A percentile compares a stretch with the other conserved stretches of the same genome.
phyloP scores from a whole-genome alignment of 2,113 vertebrate species.

The Tenrec ecaudatus region DNA sequence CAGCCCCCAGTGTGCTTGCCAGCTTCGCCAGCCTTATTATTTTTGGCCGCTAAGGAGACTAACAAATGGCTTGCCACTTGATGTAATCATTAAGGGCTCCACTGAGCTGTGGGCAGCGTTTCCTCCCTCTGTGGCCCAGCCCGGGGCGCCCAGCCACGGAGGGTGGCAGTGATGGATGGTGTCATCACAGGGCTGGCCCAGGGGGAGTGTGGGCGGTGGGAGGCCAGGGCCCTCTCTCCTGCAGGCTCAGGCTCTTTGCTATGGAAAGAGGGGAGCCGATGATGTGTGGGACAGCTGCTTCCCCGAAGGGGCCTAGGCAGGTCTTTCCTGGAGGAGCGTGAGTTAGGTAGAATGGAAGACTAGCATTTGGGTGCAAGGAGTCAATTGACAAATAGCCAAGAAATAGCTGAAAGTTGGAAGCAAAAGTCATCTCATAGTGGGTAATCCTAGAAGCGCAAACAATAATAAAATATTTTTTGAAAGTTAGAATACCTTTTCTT shows the following conservation, averaged over 20 bases:
- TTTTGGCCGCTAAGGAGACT: conserved; percentile 70
- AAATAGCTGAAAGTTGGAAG: background rate
- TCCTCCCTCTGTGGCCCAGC: background rate
- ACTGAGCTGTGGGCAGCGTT: conserved; percentile 63
- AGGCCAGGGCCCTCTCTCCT: background rate
- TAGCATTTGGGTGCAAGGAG: background rate
- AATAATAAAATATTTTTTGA: background rate
- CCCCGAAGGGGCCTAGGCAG: background rate
- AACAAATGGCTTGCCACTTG: conserved; percentile 72
- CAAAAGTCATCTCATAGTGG: background rate
- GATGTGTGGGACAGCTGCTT: background rate
- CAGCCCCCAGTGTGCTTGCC: conserved; percentile 31
- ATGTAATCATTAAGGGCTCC: conserved; percentile 62
- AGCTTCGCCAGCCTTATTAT: conserved; percentile 62
- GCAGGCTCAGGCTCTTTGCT: background rate
- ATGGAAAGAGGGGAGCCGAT: background rate
- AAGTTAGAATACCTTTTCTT: background rate
- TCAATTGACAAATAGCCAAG: too few relatives aligned
- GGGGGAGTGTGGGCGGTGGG: background rate
- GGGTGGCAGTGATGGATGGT: conserved; percentile 29
- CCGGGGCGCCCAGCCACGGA: conserved; percentile 25
- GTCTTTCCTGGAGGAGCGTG: background rate
- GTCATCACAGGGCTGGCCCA: background rate
- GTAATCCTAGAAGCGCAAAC: background rate
- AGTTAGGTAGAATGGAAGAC: background rate